Evolutionary conservation across 2,113 vertebrate species (phyloP), one percentile per base, ranked within the genome.

Genomic region (Myanophis thanlyinensis): DNA sequence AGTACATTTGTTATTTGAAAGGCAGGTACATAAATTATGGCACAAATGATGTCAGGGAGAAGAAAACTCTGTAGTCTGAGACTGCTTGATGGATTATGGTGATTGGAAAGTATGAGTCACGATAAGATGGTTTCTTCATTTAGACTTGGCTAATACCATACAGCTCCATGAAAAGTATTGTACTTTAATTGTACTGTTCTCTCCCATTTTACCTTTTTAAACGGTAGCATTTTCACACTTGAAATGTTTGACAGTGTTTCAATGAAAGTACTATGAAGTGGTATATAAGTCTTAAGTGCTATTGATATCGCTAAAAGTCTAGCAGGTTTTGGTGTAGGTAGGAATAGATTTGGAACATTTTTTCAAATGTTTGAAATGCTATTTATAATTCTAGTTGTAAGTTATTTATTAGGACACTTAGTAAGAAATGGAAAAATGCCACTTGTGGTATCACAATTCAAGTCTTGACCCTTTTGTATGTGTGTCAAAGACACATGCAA

Each of bases 31-130:
- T 97, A 96, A 96, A 97, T 96, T 96, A 95, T 73, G 93, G 94
- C 62, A 91, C 94, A 97, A 94, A 91, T 92, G 90, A 95, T 96
- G 92, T 94, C 94, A 86, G 92, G 90, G 62, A 93, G 85, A 94
- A 73, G 89, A 95, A 94, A 96, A 97, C 93, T 96, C 95, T 95
- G 93, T 94, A 94, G 56, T 90, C 95, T 96, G 92, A 56, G 84
- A 91, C 94, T 91, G 92, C n/a, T 94, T 92, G 95, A 92, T 92
- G 93, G 90, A 93, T 93, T 97, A 96, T 54, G 92, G 94, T 92
- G 94, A 96, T 94, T 96, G 97, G 97, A 97, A 97, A 96, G 90
- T 91, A 22, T 97, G 97, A 97, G 95, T 97, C 97, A 97, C 20
- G 2, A 3, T 13, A 94, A 56, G 90, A 90, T 0, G 92, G 94